phyloP scores from a whole-genome alignment of 92 coral and sea anemone genomes.

The Micromussa lordhowensis region DNA sequence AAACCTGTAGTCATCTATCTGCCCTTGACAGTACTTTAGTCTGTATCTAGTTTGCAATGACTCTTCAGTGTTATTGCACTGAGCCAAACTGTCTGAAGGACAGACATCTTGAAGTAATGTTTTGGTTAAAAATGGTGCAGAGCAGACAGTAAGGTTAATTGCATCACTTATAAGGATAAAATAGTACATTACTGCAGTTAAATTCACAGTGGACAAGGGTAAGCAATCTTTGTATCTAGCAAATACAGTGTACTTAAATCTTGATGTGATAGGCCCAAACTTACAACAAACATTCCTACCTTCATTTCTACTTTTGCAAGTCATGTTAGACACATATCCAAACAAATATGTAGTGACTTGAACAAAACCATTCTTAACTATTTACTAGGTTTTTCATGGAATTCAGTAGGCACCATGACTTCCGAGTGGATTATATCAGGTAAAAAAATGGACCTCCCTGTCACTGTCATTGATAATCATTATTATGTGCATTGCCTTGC shows the following conservation, averaged over 20 bases:
- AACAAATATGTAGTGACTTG: neutral
- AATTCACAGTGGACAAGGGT: neutral
- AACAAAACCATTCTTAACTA: neutral
- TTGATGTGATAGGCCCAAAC: neutral
- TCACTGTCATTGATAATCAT: neutral
- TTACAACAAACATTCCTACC: neutral
- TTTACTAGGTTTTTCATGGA: constrained; percentile 91
- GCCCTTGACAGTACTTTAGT: neutral
- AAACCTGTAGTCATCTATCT: neutral
- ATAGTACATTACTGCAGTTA: no score
- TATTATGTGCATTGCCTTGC: neutral
- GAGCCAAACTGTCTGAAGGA: no score
- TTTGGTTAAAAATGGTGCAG: no score
- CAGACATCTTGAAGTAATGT: no score
- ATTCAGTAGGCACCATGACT: constrained; percentile 86
- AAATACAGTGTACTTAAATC: neutral
- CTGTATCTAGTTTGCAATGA: no score
- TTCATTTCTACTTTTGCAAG: neutral
- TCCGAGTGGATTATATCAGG: constrained; percentile 93
- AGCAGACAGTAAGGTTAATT: no score
- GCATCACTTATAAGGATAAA: no score
- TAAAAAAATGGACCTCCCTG: constrained; percentile 24
- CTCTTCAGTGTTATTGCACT: no score
- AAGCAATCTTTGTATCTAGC: neutral
- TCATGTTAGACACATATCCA: neutral